A percentile compares a stretch with the other conserved stretches of the same genome.
These are phyloP conservation scores for Thaumatotibia leucotreta DNA, from an alignment of 1,140 invertebrate genomes.

Conservation along the genomic window DNA sequence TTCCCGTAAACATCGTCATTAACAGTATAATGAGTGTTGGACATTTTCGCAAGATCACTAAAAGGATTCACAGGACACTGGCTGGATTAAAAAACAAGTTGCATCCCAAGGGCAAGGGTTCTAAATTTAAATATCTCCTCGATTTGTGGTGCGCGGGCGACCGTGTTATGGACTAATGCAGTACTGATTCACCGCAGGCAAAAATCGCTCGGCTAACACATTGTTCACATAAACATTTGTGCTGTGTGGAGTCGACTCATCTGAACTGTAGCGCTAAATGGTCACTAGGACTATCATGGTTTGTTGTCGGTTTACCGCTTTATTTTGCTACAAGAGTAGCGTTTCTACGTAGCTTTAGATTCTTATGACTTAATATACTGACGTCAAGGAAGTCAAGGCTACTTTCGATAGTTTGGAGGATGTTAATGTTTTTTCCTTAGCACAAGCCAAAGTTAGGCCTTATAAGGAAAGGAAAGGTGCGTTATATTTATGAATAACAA, in stretches of 20 bases:
- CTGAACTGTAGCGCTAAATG: constrained; percentile 8
- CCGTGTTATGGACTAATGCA: constrained; percentile 67
- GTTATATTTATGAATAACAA: too few species aligned
- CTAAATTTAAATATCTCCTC: constrained; percentile 65
- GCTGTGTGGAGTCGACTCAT: not conserved
- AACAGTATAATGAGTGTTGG: constrained; percentile 56
- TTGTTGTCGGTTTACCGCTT: not conserved
- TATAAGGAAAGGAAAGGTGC: too few species aligned
- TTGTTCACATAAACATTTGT: constrained; percentile 63
- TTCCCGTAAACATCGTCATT: constrained; percentile 67
- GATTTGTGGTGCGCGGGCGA: constrained; percentile 54
- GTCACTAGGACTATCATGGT: not conserved
- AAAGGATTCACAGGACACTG: constrained; percentile 36
- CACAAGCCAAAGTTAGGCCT: not conserved
- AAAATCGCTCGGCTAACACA: constrained; percentile 59
- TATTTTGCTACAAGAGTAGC: not conserved
- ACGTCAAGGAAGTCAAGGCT: not conserved
- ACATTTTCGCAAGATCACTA: constrained; percentile 39
- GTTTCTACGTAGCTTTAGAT: not conserved
- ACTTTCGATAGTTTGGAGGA: not conserved
- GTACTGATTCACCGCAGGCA: constrained; percentile 68
- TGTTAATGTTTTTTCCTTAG: not conserved
- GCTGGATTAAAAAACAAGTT: constrained; percentile 31
- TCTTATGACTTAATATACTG: too few species aligned
- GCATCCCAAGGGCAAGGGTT: constrained; percentile 46